Conservation (phyloP, 2,113 vertebrate genomes). For the Peromyscus californicus region DNA sequence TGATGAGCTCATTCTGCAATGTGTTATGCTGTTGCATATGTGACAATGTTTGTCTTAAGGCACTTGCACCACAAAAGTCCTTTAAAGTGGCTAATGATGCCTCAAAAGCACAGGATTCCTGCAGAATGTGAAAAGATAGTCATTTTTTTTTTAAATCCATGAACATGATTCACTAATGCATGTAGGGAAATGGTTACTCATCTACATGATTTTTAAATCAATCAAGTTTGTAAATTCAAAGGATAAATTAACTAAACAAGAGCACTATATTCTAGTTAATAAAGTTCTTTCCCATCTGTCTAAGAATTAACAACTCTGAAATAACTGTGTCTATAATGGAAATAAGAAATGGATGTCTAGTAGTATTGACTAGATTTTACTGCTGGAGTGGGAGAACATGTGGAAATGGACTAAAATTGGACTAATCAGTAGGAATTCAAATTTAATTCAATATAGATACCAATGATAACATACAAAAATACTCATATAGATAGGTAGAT, state of each 20-base stretch:
- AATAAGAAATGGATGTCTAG: background rate
- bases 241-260: background rate
- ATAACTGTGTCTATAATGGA: background rate
- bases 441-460: background rate
- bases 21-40: background rate
- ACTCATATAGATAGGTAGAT: background rate
- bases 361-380: background rate
- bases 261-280: background rate
- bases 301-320: background rate
- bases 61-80: background rate
- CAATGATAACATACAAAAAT: background rate
- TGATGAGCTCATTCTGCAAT: background rate
- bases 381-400: background rate
- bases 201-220: background rate
- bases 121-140: background rate
- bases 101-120: background rate
- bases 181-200: background rate
- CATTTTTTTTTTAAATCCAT: background rate
- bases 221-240: background rate
- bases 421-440: background rate
- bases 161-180: background rate
- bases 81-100: background rate
- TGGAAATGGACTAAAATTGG: background rate
- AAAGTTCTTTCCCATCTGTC: background rate
- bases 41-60: background rate